Percentiles rank a stretch among this genome's conserved stretches.
Evolutionary conservation across 2,888 invertebrate species (phyloP).

Genomic region (Drosophila multiciliata): DNA sequence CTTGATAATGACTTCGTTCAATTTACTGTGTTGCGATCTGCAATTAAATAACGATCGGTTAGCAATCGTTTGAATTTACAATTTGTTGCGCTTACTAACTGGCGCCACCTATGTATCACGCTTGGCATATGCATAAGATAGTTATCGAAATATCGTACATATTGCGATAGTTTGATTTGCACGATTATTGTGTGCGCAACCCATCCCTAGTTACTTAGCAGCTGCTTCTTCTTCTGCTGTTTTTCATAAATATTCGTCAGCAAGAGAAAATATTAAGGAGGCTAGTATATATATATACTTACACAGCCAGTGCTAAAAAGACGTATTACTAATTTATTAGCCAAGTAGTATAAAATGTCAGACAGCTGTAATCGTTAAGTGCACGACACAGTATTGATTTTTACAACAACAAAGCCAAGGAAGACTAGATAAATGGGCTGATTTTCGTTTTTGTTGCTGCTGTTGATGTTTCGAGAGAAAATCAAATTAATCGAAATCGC

Average conservation of each 20-base stretch:
- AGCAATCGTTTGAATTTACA: not conserved
- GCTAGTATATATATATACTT: not conserved
- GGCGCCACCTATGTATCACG: slow-evolving; percentile 30
- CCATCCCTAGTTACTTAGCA: slow-evolving; percentile 32
- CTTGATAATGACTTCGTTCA: slow-evolving; percentile 76
- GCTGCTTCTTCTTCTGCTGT: slow-evolving; percentile 41
- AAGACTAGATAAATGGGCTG: slow-evolving; percentile 6
- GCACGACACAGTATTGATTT: slow-evolving; percentile 40
- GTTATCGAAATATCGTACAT: slow-evolving; percentile 5
- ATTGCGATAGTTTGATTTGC: slow-evolving; percentile 22
- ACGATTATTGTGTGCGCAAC: not conserved
- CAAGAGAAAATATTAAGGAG: slow-evolving; percentile 23
- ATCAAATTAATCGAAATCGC: slow-evolving; percentile 23
- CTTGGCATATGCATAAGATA: not conserved
- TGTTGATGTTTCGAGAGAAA: not conserved
- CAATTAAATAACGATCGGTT: slow-evolving; percentile 13
- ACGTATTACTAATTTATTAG: slow-evolving; percentile 1
- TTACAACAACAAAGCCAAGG: slow-evolving; percentile 10
- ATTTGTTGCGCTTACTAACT: not conserved
- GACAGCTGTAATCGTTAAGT: not conserved
- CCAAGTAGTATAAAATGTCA: not conserved
- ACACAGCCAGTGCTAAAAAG: not conserved
- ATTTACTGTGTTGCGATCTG: slow-evolving; percentile 66
- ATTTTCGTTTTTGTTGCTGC: slow-evolving; percentile 28
- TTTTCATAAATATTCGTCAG: slow-evolving; percentile 39